Evolutionary conservation across 1,140 invertebrate genomes (phyloP).

Genomic region (Mactra quadrangularis): DNA sequence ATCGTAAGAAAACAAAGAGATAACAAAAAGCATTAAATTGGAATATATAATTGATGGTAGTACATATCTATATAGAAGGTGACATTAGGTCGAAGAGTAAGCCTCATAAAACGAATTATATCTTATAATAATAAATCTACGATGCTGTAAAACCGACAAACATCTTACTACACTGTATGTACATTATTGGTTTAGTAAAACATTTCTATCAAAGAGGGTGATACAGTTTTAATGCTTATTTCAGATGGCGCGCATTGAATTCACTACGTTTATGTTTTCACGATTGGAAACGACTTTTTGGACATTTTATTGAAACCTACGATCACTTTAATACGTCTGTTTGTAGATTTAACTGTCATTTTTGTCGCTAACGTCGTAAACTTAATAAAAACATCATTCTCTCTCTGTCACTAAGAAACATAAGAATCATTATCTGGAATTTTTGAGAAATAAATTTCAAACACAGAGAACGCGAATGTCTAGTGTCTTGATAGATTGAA

Average conservation of each 20-base stretch:
- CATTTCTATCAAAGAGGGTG: conserved; percentile 20
- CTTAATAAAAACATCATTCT: conserved; percentile 8
- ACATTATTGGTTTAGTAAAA: too few relatives aligned
- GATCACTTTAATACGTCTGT: conserved; percentile 54
- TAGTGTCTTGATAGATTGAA: conserved; percentile 4
- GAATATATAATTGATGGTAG: conserved; percentile 23
- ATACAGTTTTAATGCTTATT: conserved; percentile 59
- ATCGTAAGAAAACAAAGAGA: background rate
- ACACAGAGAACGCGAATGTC: conserved; percentile 33
- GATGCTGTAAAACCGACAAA: conserved; percentile 22
- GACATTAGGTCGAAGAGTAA: conserved; percentile 4
- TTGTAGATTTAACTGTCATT: conserved; percentile 40
- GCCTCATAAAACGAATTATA: conserved; percentile 24
- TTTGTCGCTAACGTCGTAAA: conserved; percentile 47
- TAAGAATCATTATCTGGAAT: conserved; percentile 17
- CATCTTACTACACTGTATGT: conserved; percentile 25
- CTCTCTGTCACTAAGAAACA: background rate
- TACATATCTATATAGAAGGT: conserved; percentile 29
- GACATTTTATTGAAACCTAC: conserved; percentile 63
- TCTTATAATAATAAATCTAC: conserved; percentile 19
- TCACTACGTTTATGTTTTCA: conserved; percentile 22
- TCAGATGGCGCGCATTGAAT: conserved; percentile 5
- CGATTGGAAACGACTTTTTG: conserved; percentile 41
- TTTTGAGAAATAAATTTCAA: conserved; percentile 62
- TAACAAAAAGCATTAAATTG: conserved; percentile 11